Percentiles rank a stretch among this genome's conserved stretches.
These are phyloP conservation scores for Ochotona princeps DNA, from an alignment of 2,113 vertebrate species.

Conservation along the genomic window DNA sequence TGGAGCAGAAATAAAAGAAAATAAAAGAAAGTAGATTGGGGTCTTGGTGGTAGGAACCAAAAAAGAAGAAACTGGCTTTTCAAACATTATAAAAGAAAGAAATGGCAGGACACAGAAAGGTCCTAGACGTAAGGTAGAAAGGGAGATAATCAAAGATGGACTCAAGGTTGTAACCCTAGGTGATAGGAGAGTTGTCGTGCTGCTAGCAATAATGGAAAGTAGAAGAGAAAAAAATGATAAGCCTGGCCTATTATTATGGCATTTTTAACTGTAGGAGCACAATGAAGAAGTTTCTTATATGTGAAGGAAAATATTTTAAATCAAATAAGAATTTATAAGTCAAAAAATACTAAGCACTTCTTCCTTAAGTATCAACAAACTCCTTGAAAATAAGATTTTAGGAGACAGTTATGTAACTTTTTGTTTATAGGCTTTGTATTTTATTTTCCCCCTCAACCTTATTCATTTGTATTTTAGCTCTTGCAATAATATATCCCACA, in stretches of 20 bases:
- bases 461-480: slow-evolving; percentile 23
- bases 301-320: slow-evolving; percentile 61
- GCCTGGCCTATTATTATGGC: slow-evolving; percentile 72
- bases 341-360: slow-evolving; percentile 37
- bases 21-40: slow-evolving; percentile 80
- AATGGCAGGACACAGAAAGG: slow-evolving; percentile 82
- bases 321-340: slow-evolving; percentile 59
- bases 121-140: slow-evolving; percentile 81
- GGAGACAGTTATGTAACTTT: not conserved
- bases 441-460: not conserved
- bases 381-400: slow-evolving; percentile 31
- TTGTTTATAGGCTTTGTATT: slow-evolving; percentile 13
- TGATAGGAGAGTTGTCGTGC: slow-evolving; percentile 79
- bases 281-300: slow-evolving; percentile 60
- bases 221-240: slow-evolving; percentile 74
- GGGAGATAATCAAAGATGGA: slow-evolving; percentile 82
- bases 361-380: slow-evolving; percentile 17
- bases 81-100: slow-evolving; percentile 79
- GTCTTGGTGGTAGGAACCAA: slow-evolving; percentile 81
- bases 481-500: not conserved
- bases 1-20: slow-evolving; percentile 83
- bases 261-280: slow-evolving; percentile 74
- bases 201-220: slow-evolving; percentile 81
- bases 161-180: slow-evolving; percentile 81
- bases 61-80: slow-evolving; percentile 80